Percentiles rank a stretch among this genome's conserved stretches.
Conservation (phyloP, 2,113 vertebrate species). For the Salvelinus namaycush region DNA sequence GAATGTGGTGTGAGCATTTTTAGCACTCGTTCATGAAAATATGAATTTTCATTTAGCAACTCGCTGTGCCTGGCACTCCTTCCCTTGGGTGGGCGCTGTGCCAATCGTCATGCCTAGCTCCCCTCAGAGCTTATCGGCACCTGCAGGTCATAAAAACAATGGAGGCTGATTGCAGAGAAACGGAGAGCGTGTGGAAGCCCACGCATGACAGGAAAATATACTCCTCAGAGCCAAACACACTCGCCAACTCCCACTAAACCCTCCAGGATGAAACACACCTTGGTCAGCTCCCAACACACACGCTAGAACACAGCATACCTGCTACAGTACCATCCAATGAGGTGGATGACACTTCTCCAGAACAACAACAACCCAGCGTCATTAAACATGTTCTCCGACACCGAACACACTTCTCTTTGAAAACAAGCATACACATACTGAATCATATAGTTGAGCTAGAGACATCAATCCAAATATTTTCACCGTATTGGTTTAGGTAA, state of each 20-base stretch:
- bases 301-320: neutral
- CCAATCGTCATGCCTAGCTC: neutral
- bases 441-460: too few species aligned
- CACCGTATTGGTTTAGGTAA: too few species aligned
- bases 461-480: too few species aligned
- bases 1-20: neutral
- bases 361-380: too few species aligned
- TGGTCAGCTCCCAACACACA: neutral
- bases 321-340: too few species aligned
- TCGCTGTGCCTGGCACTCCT: slow-evolving; percentile 16
- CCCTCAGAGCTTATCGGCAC: slow-evolving; percentile 33
- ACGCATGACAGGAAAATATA: neutral
- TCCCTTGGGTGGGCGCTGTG: slow-evolving; percentile 14
- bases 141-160: slow-evolving; percentile 46
- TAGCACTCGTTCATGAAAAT: neutral
- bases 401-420: too few species aligned
- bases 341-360: too few species aligned
- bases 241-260: neutral
- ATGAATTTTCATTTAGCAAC: neutral
- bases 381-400: too few species aligned
- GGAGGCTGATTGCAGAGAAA: slow-evolving; percentile 22
- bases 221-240: slow-evolving; percentile 4
- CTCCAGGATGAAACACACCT: neutral
- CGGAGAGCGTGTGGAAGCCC: slow-evolving; percentile 4
- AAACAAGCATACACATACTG: too few species aligned